Conservation (phyloP, 2,888 invertebrate species). For the Apotomis betuletana region DNA sequence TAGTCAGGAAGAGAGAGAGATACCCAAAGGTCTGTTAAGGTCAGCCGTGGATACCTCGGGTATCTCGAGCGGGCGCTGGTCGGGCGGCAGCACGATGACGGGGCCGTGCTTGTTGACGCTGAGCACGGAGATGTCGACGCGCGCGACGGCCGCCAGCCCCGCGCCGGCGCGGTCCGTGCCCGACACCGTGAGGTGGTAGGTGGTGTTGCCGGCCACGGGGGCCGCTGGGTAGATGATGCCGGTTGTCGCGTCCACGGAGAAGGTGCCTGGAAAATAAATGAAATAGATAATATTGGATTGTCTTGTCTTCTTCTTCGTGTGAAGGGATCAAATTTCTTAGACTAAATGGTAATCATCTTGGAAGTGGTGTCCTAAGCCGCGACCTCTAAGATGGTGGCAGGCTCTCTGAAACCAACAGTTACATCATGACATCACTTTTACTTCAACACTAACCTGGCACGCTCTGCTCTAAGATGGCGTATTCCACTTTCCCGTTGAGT, state of each 20-base stretch:
- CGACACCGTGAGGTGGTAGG: slow-evolving; percentile 85
- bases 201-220: slow-evolving; percentile 85
- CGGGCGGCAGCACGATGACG: slow-evolving; percentile 90
- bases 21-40: not conserved
- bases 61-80: slow-evolving; percentile 90
- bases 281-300: not conserved
- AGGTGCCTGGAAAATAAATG: slow-evolving; percentile 82
- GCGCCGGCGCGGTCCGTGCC: slow-evolving; percentile 89
- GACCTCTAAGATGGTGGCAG: too few relatives aligned
- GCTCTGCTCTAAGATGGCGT: slow-evolving; percentile 86
- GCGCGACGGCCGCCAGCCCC: slow-evolving; percentile 87
- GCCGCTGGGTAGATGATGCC: slow-evolving; percentile 93
- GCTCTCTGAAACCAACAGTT: too few relatives aligned
- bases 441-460: slow-evolving; percentile 61
- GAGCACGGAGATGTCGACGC: slow-evolving; percentile 89
- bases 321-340: too few relatives aligned
- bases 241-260: slow-evolving; percentile 88
- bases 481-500: slow-evolving; percentile 89
- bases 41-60: slow-evolving; percentile 85
- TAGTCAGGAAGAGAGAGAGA: too few relatives aligned
- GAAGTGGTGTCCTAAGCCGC: too few relatives aligned
- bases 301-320: too few relatives aligned
- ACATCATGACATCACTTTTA: too few relatives aligned
- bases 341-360: too few relatives aligned
- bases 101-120: slow-evolving; percentile 93